Conservation (phyloP, 92 coral and sea anemone species). For the Porites rus region DNA sequence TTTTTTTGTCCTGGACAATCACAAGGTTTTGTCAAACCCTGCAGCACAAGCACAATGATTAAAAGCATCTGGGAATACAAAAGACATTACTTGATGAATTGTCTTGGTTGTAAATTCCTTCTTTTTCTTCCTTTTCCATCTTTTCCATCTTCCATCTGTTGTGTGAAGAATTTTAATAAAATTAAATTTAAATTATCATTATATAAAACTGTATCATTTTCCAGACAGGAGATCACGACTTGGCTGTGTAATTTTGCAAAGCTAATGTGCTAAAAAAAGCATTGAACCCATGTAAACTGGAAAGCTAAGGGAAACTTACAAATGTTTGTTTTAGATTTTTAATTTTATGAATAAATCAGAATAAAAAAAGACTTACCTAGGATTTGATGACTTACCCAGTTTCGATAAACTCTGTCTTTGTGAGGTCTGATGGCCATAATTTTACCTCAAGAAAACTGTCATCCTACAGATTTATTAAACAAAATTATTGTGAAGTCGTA, state of each 20-base stretch:
- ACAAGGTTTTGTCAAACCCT: too few relatives aligned
- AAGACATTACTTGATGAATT: slow-evolving; percentile 14
- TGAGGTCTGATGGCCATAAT: slow-evolving; percentile 79
- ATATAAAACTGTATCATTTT: too few relatives aligned
- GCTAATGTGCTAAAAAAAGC: too few relatives aligned
- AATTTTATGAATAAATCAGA: neutral
- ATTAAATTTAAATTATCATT: too few relatives aligned
- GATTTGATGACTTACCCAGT: slow-evolving; percentile 57
- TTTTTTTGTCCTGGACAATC: too few relatives aligned
- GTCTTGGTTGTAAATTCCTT: neutral
- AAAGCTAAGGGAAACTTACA: too few relatives aligned
- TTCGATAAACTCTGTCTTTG: slow-evolving; percentile 74
- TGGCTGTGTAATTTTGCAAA: too few relatives aligned
- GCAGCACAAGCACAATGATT: too few relatives aligned
- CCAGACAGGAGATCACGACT: neutral
- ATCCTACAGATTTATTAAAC: slow-evolving; percentile 4
- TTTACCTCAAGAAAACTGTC: slow-evolving; percentile 59
- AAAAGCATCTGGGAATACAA: neutral
- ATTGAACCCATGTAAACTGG: too few relatives aligned
- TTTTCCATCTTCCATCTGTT: slow-evolving; percentile 80
- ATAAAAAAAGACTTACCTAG: neutral
- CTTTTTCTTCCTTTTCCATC: slow-evolving; percentile 40
- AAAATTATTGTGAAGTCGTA: too few relatives aligned
- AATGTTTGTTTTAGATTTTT: too few relatives aligned
- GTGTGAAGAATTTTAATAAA: neutral